A percentile compares a stretch with the other conserved stretches of the same genome.
Conservation (phyloP, 2,113 vertebrate genomes). For the Phoxinus phoxinus region DNA sequence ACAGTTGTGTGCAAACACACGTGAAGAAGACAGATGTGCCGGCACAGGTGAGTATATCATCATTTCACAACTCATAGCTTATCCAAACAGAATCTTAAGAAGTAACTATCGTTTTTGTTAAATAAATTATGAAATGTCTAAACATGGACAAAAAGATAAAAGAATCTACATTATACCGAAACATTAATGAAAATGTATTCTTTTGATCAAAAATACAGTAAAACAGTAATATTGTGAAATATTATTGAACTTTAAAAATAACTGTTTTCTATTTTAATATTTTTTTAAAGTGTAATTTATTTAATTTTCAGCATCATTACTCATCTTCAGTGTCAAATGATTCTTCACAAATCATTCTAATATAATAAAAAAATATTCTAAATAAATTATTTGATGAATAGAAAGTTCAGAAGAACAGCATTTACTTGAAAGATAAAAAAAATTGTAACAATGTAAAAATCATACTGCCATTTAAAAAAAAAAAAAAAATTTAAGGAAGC, state of each 20-base stretch:
- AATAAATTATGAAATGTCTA: background rate
- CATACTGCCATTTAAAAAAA: background rate
- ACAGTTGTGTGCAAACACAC: constrained; percentile 11
- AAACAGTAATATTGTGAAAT: background rate
- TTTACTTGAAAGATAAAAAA: background rate
- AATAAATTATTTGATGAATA: too few relatives aligned
- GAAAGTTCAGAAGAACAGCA: background rate
- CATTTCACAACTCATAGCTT: background rate
- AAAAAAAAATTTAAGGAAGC: too few relatives aligned
- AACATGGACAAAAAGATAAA: background rate
- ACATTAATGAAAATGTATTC: background rate
- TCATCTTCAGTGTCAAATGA: background rate
- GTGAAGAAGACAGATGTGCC: constrained; percentile 1
- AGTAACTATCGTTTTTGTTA: background rate
- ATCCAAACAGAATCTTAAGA: background rate
- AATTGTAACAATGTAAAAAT: background rate
- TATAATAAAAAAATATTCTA: too few relatives aligned
- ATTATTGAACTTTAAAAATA: too few relatives aligned
- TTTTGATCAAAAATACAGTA: background rate
- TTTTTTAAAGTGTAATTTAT: background rate
- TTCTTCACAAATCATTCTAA: background rate
- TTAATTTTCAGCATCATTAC: background rate
- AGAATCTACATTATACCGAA: background rate
- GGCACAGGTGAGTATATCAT: background rate
- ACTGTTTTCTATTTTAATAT: too few relatives aligned